phyloP scores from a whole-genome alignment of 2,797 vertebrate genomes.

The Lacerta viridis region DNA sequence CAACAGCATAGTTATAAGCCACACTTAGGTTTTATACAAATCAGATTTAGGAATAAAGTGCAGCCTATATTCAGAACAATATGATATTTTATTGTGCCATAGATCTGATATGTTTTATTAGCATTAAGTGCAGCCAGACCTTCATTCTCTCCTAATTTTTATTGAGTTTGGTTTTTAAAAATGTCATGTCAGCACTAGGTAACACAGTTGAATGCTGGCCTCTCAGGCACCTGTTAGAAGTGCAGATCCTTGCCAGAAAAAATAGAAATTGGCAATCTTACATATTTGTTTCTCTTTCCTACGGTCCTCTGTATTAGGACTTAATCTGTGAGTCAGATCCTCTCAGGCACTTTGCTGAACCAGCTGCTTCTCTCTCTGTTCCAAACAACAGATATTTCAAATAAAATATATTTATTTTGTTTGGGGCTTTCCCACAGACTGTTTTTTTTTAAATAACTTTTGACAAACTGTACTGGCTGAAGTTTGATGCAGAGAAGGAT shows the following conservation, averaged over 20 bases:
- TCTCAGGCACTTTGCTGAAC: conserved; percentile 67
- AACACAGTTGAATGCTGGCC: not conserved
- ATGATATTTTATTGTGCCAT: conserved; percentile 3
- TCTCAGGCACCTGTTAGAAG: not conserved
- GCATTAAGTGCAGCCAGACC: not conserved
- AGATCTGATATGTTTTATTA: not conserved
- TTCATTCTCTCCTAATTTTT: not conserved
- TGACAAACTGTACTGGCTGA: conserved; percentile 56
- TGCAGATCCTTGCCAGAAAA: not conserved
- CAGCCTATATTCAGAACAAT: too few relatives aligned
- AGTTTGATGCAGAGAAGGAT: conserved; percentile 62
- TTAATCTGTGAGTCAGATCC: conserved; percentile 45
- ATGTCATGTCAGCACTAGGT: not conserved
- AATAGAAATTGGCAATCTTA: not conserved
- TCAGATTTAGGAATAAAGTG: too few relatives aligned
- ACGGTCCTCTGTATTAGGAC: not conserved
- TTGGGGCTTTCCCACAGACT: conserved; percentile 76
- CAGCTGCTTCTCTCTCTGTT: conserved; percentile 54
- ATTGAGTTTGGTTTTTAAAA: not conserved
- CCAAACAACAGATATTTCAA: conserved; percentile 69
- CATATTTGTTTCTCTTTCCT: not conserved
- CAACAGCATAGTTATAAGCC: too few relatives aligned
- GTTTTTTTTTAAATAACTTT: conserved; percentile 68
- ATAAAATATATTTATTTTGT: conserved; percentile 74
- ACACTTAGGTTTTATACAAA: too few relatives aligned